phyloP scores from a whole-genome alignment of 2,797 vertebrate species.

The Danionella dracula region DNA sequence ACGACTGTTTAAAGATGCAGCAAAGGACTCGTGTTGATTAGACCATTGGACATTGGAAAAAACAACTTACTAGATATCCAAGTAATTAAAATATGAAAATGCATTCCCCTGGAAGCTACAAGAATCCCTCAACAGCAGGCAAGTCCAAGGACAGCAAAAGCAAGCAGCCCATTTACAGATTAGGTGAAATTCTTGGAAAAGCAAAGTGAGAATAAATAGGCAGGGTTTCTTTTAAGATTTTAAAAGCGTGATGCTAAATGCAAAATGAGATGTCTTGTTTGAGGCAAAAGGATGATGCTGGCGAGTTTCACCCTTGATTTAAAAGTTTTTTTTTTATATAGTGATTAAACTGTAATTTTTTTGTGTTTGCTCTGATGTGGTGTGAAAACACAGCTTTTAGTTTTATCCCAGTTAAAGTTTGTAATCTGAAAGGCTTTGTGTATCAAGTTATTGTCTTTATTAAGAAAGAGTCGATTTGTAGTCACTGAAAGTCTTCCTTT shows the following conservation, averaged over 20 bases:
- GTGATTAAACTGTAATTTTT: too few relatives aligned
- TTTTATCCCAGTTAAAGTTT: too few relatives aligned
- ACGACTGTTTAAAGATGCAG: constrained; percentile 8
- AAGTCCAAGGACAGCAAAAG: neutral
- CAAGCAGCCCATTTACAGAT: neutral
- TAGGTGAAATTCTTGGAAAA: neutral
- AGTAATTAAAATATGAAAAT: too few relatives aligned
- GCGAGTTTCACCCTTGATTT: too few relatives aligned
- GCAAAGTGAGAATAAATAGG: neutral
- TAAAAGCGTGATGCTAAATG: constrained; percentile 14
- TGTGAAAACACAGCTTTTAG: too few relatives aligned
- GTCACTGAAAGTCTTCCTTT: too few relatives aligned
- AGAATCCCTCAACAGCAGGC: constrained; percentile 19
- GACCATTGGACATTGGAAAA: neutral
- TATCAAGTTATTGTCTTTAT: too few relatives aligned
- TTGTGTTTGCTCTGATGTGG: too few relatives aligned
- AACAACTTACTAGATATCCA: neutral
- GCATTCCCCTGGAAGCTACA: neutral
- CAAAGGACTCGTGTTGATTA: constrained; percentile 2
- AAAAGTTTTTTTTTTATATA: too few relatives aligned
- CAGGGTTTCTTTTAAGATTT: constrained; percentile 13
- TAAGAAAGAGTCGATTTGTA: too few relatives aligned
- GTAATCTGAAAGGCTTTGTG: too few relatives aligned
- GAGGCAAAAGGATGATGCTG: constrained; percentile 18
- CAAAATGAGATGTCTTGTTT: constrained; percentile 1